phyloP scores from a whole-genome alignment of 2,888 invertebrate genomes.

The Sinotaia quadrata region DNA sequence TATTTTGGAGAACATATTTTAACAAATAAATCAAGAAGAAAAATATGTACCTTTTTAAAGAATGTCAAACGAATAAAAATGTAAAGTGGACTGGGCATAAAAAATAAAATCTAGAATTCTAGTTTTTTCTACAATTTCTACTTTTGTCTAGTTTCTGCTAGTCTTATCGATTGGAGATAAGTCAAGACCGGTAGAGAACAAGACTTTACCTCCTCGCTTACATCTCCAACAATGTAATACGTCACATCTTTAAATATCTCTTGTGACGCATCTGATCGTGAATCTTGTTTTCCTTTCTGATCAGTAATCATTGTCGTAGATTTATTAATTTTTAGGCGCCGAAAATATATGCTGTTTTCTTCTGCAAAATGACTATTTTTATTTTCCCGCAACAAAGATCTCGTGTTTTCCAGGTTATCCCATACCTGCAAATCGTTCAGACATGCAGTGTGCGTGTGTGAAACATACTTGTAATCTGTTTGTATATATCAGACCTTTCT shows the following conservation, averaged over 20 bases:
- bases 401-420: background rate
- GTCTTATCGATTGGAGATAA: too few relatives aligned
- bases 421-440: background rate
- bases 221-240: slow-evolving; percentile 74
- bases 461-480: too few relatives aligned
- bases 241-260: slow-evolving; percentile 84
- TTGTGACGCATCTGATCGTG: slow-evolving; percentile 2
- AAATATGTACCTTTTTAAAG: too few relatives aligned
- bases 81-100: too few relatives aligned
- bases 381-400: slow-evolving; percentile 24
- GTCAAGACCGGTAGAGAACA: background rate
- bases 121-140: too few relatives aligned
- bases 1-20: too few relatives aligned
- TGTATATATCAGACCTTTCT: too few relatives aligned
- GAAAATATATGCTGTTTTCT: background rate
- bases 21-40: too few relatives aligned
- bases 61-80: too few relatives aligned
- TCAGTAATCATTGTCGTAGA: slow-evolving; percentile 16
- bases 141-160: too few relatives aligned
- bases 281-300: slow-evolving; percentile 18
- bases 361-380: background rate
- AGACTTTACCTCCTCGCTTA: slow-evolving; percentile 78
- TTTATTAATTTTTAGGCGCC: background rate
- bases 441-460: too few relatives aligned
- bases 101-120: too few relatives aligned